Conservation (phyloP, 2,113 vertebrate species). For the Thinocorus orbignyianus region DNA sequence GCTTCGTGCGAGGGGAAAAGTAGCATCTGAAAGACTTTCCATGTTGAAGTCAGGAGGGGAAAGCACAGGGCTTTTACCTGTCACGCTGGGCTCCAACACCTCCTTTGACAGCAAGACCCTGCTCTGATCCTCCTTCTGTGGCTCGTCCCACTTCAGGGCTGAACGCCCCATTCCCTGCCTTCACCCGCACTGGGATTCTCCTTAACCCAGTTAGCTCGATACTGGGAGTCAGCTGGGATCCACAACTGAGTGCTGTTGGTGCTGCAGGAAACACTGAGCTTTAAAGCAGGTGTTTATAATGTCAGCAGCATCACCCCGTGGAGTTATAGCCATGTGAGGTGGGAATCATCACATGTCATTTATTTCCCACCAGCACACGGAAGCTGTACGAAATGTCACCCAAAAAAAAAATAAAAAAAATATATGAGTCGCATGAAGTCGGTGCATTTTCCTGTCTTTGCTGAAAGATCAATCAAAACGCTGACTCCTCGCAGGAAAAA, state of each 20-base stretch:
- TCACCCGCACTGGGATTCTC: not conserved
- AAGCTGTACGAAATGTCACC: not conserved
- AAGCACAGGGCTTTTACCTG: not conserved
- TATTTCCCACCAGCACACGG: not conserved
- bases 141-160: not conserved
- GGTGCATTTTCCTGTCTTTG: not conserved
- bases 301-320: not conserved
- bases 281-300: not conserved
- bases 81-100: not conserved
- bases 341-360: not conserved
- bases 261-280: not conserved
- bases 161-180: not conserved
- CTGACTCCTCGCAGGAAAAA: not conserved
- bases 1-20: not conserved
- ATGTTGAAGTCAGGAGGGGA: not conserved
- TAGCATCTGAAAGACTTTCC: not conserved
- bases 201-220: not conserved
- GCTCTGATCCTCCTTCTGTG: not conserved
- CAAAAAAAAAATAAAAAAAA: not conserved
- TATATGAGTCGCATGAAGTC: not conserved
- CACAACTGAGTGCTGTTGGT: fast-evolving
- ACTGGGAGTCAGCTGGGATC: not conserved
- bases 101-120: not conserved
- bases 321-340: not conserved
- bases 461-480: not conserved